Evolutionary conservation across 1,140 invertebrate species (phyloP).

Genomic region (Trichomalopsis sarcophagae): DNA sequence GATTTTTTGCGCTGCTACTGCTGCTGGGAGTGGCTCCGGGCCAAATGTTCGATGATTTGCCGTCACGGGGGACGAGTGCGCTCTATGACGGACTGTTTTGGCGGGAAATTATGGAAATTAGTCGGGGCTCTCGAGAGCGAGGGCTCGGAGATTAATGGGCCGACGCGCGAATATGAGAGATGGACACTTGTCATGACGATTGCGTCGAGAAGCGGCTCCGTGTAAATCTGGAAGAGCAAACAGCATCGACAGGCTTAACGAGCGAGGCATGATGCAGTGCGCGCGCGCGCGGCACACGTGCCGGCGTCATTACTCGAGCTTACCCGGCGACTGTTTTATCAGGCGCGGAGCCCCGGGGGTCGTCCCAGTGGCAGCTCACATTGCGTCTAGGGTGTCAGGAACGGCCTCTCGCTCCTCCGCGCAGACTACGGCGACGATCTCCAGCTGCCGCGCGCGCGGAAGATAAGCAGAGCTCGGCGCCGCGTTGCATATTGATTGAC

Average conservation of each 20-base stretch:
- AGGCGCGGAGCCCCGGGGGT: too few species aligned
- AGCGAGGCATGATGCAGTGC: background rate
- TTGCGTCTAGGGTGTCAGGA: too few species aligned
- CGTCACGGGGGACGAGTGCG: background rate
- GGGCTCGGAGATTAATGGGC: slow-evolving; percentile 16
- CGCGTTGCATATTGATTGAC: slow-evolving; percentile 74
- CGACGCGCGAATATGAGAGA: slow-evolving; percentile 16
- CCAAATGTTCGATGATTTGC: slow-evolving; percentile 47
- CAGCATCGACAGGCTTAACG: background rate
- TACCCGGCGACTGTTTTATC: too few species aligned
- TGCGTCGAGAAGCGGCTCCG: too few species aligned
- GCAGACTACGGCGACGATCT: slow-evolving; percentile 47
- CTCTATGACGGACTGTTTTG: slow-evolving; percentile 27
- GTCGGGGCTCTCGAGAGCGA: background rate
- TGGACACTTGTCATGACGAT: background rate
- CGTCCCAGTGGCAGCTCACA: background rate
- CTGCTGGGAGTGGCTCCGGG: background rate
- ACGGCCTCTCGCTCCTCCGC: too few species aligned
- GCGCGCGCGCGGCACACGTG: background rate
- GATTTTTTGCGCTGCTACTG: background rate
- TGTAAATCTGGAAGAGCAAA: too few species aligned
- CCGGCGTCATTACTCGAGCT: too few species aligned
- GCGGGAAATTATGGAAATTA: slow-evolving; percentile 44
- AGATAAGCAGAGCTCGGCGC: slow-evolving; percentile 72
- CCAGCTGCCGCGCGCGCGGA: slow-evolving; percentile 53